Base-by-base conservation (phyloP, 2,797 vertebrate genomes). In the Rhinatrema bivittatum region DNA sequence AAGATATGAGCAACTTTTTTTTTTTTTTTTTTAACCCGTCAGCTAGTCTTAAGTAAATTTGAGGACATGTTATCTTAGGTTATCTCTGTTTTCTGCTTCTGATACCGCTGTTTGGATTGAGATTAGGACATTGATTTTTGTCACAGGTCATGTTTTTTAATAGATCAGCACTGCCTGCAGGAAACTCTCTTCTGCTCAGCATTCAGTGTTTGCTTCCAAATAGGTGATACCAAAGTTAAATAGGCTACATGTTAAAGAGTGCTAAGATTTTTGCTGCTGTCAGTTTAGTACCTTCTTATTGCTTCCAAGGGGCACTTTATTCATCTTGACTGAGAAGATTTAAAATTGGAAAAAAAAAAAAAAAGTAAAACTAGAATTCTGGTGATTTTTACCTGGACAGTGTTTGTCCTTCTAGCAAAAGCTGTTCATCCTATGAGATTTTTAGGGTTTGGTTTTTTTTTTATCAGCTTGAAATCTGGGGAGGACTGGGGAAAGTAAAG, bases 91-190 rank as follows among this genome's bases (percentile, higher is more conserved):
- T 61, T 62, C 50, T 68, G 53, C 48, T 66, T 70, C 60, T 72
- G 70, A 76, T 79, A 76, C 60, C 45, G 49, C 56, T 76, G 62
- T 68, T 83, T 76, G 63, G 36, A 46, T 74, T 79, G 60, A 79
- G 72, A 84, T 83, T 72, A 82, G 53, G 46, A 44, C 70, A 79
- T 68, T 71, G 78, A 78, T 85, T 85, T 84, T 76, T 78, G 74
- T 82, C 65, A 65, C 62, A 76, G 63, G 70, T 75, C 67, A 65
- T 79, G 75, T 70, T 80, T 84, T 82, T 77, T 63, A 65, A 71
- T 70, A 75, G 65, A 59, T 68, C 42, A 55, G 30, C 56, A 49
- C 60, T 70, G 65, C 42, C 42, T 71, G 61, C 49, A 63, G 70
- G 74, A 70, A 60, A 59, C 34, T 45, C 17, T n/a, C n/a, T 37